Percentiles rank a stretch among this genome's conserved stretches.
phyloP scores from a whole-genome alignment of 2,888 invertebrate genomes.

The Pachliopta kotzebuea region DNA sequence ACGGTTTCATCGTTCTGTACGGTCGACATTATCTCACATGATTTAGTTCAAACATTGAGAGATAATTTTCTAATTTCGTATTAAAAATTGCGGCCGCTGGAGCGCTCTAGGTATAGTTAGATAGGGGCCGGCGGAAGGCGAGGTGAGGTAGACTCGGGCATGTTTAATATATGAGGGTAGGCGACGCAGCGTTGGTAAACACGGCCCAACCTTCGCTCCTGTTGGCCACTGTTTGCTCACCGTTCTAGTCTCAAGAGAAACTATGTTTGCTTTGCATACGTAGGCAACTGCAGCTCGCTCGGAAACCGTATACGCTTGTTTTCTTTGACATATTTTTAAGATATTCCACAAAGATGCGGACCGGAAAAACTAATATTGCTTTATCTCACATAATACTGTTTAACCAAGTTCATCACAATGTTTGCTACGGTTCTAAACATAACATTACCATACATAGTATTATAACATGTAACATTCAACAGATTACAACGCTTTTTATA shows the following conservation, averaged over 20 bases:
- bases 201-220: conserved; percentile 70
- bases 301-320: conserved; percentile 55
- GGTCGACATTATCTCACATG: conserved; percentile 40
- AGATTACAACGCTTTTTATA: not conserved
- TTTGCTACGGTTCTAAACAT: not conserved
- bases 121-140: conserved; percentile 40
- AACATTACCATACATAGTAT: not conserved
- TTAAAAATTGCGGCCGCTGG: conserved; percentile 38
- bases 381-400: conserved; percentile 9
- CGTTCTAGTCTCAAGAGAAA: conserved; percentile 78
- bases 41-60: conserved; percentile 33
- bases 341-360: conserved; percentile 52
- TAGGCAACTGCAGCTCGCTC: conserved; percentile 57
- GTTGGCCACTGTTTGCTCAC: conserved; percentile 72
- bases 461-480: not conserved
- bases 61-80: conserved; percentile 39
- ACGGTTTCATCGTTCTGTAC: conserved; percentile 73
- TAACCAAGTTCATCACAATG: not conserved
- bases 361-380: conserved; percentile 12
- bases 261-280: conserved; percentile 78
- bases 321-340: conserved; percentile 69
- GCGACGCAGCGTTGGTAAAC: conserved; percentile 76
- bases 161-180: conserved; percentile 79
- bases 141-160: conserved; percentile 60
- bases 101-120: conserved; percentile 32